These are phyloP conservation scores for Hoplias malabaricus DNA, from an alignment of 2,113 vertebrate species.

Conservation along the genomic window DNA sequence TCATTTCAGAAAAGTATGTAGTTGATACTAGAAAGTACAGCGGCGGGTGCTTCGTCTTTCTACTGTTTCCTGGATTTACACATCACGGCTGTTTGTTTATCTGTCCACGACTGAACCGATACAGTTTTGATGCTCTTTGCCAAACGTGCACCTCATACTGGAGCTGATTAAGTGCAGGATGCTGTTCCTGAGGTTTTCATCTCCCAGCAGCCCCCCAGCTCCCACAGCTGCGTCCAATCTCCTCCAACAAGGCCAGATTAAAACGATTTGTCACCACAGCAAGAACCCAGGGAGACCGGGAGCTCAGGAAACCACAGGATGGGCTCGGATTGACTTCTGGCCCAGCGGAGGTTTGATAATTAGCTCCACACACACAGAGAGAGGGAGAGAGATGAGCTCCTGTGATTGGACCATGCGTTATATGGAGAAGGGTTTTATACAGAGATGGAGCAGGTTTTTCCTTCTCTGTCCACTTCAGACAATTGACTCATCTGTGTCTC, in stretches of 20 bases:
- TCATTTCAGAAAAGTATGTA: no score
- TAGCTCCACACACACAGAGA: no score
- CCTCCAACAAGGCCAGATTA: conserved; percentile 43
- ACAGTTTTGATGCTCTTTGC: neutral
- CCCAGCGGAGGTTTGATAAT: conserved; percentile 42
- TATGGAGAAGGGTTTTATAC: no score
- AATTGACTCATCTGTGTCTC: no score
- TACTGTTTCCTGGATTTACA: no score
- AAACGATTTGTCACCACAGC: conserved; percentile 56
- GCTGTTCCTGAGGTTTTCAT: neutral
- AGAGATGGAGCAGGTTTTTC: neutral
- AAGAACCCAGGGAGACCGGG: conserved; percentile 12
- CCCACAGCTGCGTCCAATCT: conserved; percentile 35
- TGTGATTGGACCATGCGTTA: neutral
- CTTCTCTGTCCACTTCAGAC: no score
- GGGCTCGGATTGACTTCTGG: conserved; percentile 42
- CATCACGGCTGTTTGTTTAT: no score
- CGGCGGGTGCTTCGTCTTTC: no score
- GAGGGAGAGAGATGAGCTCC: neutral
- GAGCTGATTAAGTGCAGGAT: conserved; percentile 25
- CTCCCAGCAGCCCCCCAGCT: neutral
- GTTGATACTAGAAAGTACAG: no score
- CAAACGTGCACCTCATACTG: neutral
- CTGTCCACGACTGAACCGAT: no score
- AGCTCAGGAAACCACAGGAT: conserved; percentile 35